Base-by-base conservation (phyloP, 64 coral and sea anemone species). In the Cladopsammia gracilis region DNA sequence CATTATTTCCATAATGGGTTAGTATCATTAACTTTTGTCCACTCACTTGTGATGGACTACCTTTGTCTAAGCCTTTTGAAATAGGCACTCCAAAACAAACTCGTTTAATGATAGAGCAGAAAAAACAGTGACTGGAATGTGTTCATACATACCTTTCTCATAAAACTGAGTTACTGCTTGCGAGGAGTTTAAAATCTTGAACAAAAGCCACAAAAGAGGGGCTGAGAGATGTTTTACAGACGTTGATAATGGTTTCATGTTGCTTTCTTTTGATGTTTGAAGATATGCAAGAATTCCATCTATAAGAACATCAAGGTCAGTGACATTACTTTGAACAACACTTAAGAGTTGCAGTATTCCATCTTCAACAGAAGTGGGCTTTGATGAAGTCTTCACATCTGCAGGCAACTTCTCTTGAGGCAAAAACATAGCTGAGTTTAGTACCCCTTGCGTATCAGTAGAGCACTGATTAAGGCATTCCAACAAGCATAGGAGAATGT, bases 291-390 rank as follows among this genome's bases (percentile, higher is more conserved):
- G 66, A 26, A 98, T 61, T 46, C 75, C 62, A 47, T 90, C 79
- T 5, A 93, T 76, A 44, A 91, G 50, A 0, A 64, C 59, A 9
- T 92, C 66, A 11, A 25, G 68, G 25, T 94, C 70, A 59, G 66
- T 76, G 10, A 90, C 71, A 46, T 90, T 71, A 22, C 83, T 96
- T 24, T 91, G 88, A 24, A 98, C 50, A 44, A 96, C 72, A 52
- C 90, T 93, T 4, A 94, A 77, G 10, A 96, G 52, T 64, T 99
- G 95, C 20, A 96, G 76, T n/a, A 99, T 81, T 54, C 94, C 84
- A 71, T 99, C 98, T 78, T 96, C 94, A 3, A 96, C 88, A 19
- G 98, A 91, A 34, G 83, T 62, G 2, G 94, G 91, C 19, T 72
- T 58, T 4, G 71, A 84, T n/a, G 92, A 70, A 20, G 90, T 73